Evolutionary conservation across 2,888 invertebrate genomes (phyloP), one percentile per base, ranked within the genome.

Genomic region (Griposia aprilina): DNA sequence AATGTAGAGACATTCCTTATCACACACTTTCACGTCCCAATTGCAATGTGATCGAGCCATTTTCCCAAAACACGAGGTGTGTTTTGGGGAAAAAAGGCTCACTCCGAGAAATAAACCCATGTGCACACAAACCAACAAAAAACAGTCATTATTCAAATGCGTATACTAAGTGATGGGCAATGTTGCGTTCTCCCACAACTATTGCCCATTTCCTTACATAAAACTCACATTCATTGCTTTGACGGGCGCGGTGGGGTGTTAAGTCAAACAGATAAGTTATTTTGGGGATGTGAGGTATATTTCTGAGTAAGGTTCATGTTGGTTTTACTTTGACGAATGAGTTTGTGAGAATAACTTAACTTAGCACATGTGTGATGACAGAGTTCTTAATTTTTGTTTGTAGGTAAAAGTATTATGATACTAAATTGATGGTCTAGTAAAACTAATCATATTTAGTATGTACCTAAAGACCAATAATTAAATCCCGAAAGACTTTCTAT

Each of bases 161-260:
- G 69, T 65, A 72, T 0, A 76, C 68, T 83, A 87, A 89, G 87
- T 81, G 88, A 90, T 76, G 78, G 82, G 78, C 82, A 86, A 86
- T 84, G 85, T 84, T 73, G 87, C 74, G 82, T 74, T 66, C 59
- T n/a, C 81, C 74, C 74, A 76, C 83, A 70, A 75, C 76, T 75
- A 81, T 78, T 63, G 67, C 57, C 82, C 80, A 74, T 84, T 89
- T 83, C 86, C 88, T 45, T 74, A 74, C 87, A 88, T 88, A 88
- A 88, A 87, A 87, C 74, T 78, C 55, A 80, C 87, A 82, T 88
- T 78, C 80, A 78, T 79, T 75, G 71, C 59, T 73, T 59, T 65
- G 72, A 69, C 74, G 62, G 57, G 62, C 17, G 30, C 30, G 67
- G 67, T 76, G 63, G 77, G 70, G 77, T 86, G 79, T 70, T 78